A percentile compares a stretch with the other conserved stretches of the same genome.
Conservation (phyloP, 2,797 vertebrate genomes). For the Sparidentex hasta region DNA sequence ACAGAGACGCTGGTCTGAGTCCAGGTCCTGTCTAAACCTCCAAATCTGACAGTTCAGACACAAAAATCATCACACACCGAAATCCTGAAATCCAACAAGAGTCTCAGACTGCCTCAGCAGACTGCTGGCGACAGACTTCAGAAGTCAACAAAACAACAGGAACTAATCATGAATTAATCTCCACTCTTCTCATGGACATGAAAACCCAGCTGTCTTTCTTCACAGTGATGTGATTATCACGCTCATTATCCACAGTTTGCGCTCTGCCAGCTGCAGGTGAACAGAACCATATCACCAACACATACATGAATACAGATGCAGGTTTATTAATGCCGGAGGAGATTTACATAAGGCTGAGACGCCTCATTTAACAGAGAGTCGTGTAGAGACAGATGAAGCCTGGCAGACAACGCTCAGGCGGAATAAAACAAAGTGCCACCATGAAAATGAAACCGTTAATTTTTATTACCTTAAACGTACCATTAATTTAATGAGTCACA, state of each 20-base stretch:
- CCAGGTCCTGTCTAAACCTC: conserved; percentile 7
- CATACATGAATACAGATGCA: neutral
- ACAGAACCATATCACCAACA: neutral
- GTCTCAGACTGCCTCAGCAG: no score
- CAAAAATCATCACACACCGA: neutral
- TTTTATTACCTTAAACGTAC: neutral
- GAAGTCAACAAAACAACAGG: neutral
- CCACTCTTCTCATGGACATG: neutral
- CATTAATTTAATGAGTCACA: no score
- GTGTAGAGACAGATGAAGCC: neutral
- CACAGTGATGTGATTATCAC: conserved; percentile 2
- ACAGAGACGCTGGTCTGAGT: neutral
- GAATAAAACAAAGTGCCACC: neutral
- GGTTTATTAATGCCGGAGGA: neutral
- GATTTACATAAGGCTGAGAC: conserved; percentile 11
- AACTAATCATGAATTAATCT: neutral
- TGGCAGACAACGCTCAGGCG: neutral
- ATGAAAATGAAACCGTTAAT: neutral
- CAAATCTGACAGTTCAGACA: conserved; percentile 6
- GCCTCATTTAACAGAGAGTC: neutral
- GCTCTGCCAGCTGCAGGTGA: conserved; percentile 4
- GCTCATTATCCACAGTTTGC: neutral
- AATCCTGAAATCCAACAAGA: neutral
- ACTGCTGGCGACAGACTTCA: neutral
- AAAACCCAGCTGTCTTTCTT: neutral